Evolutionary conservation across 2,797 vertebrate species (phyloP).

Genomic region (Cuniculus paca): DNA sequence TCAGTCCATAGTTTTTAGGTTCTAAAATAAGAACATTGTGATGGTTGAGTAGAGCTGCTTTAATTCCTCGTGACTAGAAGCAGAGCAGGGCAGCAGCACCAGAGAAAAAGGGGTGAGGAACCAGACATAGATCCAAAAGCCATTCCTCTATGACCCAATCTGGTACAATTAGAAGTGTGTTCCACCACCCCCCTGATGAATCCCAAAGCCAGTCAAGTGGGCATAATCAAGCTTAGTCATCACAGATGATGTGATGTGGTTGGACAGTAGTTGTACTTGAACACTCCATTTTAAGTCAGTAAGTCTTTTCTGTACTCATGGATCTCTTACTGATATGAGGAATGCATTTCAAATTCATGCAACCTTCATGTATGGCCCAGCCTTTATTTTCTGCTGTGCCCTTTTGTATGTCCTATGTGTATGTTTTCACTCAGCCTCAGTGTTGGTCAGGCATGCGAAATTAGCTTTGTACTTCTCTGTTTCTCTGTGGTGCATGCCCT

Average conservation of each 20-base stretch:
- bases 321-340: not conserved
- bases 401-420: not conserved
- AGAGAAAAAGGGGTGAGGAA: not conserved
- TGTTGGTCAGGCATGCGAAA: not conserved
- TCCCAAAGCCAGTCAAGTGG: not conserved
- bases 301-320: not conserved
- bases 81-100: not conserved
- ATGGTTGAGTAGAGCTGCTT: not conserved
- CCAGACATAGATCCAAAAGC: not conserved
- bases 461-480: not conserved
- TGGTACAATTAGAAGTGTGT: not conserved
- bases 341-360: not conserved
- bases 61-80: not conserved
- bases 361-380: not conserved
- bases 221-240: not conserved
- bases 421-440: not conserved
- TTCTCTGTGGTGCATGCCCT: not conserved
- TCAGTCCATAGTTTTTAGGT: not conserved
- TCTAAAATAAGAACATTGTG: not conserved
- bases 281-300: not conserved
- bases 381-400: not conserved
- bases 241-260: not conserved
- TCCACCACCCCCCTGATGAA: not conserved
- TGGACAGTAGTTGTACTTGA: not conserved
- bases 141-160: not conserved